Percentiles rank a stretch among this genome's conserved stretches.
Conservation (phyloP, 2,113 vertebrate genomes). For the Cyrtonyx montezumae region DNA sequence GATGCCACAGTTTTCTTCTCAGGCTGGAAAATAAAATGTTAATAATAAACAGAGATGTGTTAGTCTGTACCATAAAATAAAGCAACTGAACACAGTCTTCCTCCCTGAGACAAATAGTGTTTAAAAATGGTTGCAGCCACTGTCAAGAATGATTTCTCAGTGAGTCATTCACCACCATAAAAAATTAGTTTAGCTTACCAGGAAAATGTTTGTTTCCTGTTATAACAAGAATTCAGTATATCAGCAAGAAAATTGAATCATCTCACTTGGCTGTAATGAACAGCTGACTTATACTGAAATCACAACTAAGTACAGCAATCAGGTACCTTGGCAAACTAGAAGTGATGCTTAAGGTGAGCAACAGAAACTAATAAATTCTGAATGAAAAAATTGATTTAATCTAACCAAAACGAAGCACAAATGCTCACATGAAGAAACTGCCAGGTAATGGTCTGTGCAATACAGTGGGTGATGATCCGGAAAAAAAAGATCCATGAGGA, state of each 20-base stretch:
- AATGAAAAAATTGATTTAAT: not conserved
- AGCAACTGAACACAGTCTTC: not conserved
- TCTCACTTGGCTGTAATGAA: conserved; percentile 16
- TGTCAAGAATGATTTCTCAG: conserved; percentile 66
- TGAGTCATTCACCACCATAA: conserved; percentile 64
- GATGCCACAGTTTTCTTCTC: not conserved
- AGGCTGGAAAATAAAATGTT: conserved; percentile 1
- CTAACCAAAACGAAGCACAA: not conserved
- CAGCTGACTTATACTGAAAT: conserved; percentile 36
- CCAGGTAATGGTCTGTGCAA: not conserved
- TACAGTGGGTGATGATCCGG: not conserved
- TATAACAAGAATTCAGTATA: conserved; percentile 53
- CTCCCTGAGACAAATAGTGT: conserved; percentile 1
- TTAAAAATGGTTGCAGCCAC: conserved; percentile 35
- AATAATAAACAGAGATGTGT: not conserved
- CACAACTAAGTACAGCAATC: not conserved
- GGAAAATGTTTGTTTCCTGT: conserved; percentile 68
- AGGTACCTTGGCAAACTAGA: not conserved
- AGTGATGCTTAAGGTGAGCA: not conserved
- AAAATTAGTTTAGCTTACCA: conserved; percentile 54
- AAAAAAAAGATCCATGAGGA: not conserved
- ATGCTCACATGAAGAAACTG: not conserved
- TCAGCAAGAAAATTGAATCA: conserved; percentile 59
- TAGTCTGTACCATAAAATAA: not conserved
- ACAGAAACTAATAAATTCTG: not conserved